Base-by-base conservation (phyloP, 2,888 invertebrate species). In the Acleris literana region DNA sequence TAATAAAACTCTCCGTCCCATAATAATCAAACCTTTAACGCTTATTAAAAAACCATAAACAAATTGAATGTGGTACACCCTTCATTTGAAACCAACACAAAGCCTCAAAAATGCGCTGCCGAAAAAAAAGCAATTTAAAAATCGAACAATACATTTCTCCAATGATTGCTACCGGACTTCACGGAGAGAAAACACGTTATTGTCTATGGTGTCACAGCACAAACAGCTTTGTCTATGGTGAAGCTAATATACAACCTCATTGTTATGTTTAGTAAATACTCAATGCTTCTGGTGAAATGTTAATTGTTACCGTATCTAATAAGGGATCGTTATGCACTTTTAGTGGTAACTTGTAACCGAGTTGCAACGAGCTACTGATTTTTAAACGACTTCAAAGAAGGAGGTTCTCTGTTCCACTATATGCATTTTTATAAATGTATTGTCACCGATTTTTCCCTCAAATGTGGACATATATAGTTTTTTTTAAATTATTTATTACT, bases 141-240 rank as follows among this genome's bases (percentile, higher is more conserved):
- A 20, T 33, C 57, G 49, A 46, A 66, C 66, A 66, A 66, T 46
- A 48, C 44, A 20, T 11, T 9, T 51, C 3, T 5, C 16, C 52
- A 46, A 57, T 62, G 46, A 66, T 66, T 66, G 66, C 66, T 62
- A 66, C 66, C 39, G 66, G 66, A 60, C 44, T 65, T 59, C 25
- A 48, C 11, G 39, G 39, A 17, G 13, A 17, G 29, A 55, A 55
- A 55, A 61, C 46, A 51, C n/a, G 13, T 62, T 55, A 56, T 51
- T 62, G 61, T 62, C 25, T 53, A 59, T 55, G 53, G 33, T 61
- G 61, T 57, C 57, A 61, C 65, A 49, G 54, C 25, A 53, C 43
- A 61, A 66, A 62, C 51, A 55, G 52, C 49, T 44, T 65, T 65
- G 61, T 65, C 46, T 57, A 57, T 52, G 39, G 52, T 25, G n/a